A percentile compares a stretch with the other conserved stretches of the same genome.
Evolutionary conservation across 1,140 invertebrate species (phyloP).

Genomic region (Rhynchophorus ferrugineus): DNA sequence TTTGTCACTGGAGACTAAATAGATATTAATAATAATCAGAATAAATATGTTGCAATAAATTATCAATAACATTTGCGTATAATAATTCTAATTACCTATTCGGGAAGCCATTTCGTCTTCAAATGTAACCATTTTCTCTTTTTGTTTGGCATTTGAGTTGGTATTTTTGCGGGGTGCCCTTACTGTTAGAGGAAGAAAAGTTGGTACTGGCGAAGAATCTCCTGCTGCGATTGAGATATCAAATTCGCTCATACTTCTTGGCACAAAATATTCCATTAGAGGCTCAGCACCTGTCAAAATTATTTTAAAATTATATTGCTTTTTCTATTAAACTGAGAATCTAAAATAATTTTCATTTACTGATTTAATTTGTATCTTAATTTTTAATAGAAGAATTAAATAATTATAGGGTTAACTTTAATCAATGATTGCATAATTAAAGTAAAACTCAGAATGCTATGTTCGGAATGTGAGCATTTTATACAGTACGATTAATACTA

Average conservation of each 20-base stretch:
- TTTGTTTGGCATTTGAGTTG: slow-evolving; percentile 23
- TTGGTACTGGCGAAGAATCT: slow-evolving; percentile 28
- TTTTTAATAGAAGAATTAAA: too few relatives aligned
- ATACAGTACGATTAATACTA: too few relatives aligned
- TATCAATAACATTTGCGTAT: too few relatives aligned
- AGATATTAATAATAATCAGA: too few relatives aligned
- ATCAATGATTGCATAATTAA: too few relatives aligned
- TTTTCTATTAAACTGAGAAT: neutral
- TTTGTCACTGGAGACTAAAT: too few relatives aligned
- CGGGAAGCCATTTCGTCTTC: slow-evolving; percentile 57
- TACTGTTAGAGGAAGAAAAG: slow-evolving; percentile 34
- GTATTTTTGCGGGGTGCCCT: slow-evolving; percentile 32
- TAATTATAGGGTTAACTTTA: too few relatives aligned
- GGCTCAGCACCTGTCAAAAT: slow-evolving; percentile 43
- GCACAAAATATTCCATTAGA: slow-evolving; percentile 73
- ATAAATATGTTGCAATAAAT: too few relatives aligned
- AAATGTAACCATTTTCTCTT: slow-evolving; percentile 74
- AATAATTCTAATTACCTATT: slow-evolving; percentile 22
- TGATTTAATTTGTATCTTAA: too few relatives aligned
- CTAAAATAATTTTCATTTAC: too few relatives aligned
- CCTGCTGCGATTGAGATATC: slow-evolving; percentile 57
- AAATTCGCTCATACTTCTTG: slow-evolving; percentile 72
- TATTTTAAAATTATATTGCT: neutral
- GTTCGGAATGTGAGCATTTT: too few relatives aligned
- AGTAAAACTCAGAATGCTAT: too few relatives aligned